Evolutionary conservation across 1,140 invertebrate species (phyloP), one percentile per base, ranked within the genome.

Genomic region (Rhagoletis zephyria): DNA sequence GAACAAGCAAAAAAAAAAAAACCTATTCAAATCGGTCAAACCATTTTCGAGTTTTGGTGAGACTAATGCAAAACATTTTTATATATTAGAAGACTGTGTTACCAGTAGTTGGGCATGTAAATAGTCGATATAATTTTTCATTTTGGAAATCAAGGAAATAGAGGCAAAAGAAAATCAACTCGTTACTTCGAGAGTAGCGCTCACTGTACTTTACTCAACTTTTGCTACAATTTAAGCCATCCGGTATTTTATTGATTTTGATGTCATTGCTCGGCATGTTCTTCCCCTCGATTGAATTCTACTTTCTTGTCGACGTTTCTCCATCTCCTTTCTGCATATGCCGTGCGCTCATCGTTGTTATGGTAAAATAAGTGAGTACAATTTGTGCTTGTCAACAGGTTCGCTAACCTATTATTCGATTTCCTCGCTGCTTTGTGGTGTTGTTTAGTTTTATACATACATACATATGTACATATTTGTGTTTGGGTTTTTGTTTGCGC

Each of bases 351-450:
- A n/a, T 74, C 16, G 10, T 12, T 74, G 67, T 45, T 74, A 48
- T 74, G 10, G 67, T 48, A 9, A n/a, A 45, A 74, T 74, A 81
- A 81, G 74, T 51, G 48, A 51, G 4, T 19, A 48, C 74, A 81
- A 81, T 81, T 56, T 81, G 45, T 9, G 74, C 45, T 56, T 81
- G 74, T 81, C 74, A 81, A 81, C 74, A 81, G 74, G 74, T 81
- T 81, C 48, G 74, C 74, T 48, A 51, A 81, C 74, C 10, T 51
- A 16, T 81, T 81, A 19, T 56, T 16, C 74, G 48, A 81, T 81
- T 81, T 12, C 74, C 74, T 81, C n/a, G 0, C 19, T 5, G 51
- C n/a, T 19, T 56, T 81, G 45, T 48, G 30, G 4, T 48, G 19
- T 3, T 81, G 74, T 81, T 56, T 51, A n/a, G 1, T 63, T 63